Evolutionary conservation across 2,113 vertebrate genomes (phyloP), one percentile per base, ranked within the genome.

Genomic region (Thunnus thynnus): DNA sequence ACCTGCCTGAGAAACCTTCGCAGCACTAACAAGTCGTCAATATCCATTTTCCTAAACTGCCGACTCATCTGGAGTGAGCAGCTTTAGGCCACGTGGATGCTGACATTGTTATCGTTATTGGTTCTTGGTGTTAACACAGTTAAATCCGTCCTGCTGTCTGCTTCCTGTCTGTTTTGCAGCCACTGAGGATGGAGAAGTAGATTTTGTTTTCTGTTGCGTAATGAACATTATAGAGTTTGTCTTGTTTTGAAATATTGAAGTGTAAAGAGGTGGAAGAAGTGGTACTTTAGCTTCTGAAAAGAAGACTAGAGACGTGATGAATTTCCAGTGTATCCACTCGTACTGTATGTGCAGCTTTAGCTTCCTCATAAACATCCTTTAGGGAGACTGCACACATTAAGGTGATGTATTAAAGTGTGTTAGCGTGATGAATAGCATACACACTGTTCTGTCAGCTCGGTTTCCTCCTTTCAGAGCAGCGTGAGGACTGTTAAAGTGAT

Each of bases 361-460:
- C 60, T 7, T 47, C 55, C 60, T 63, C 71, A 27, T 57, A 52
- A 58, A 74, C 77, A 14, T 50, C 63, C 20, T 74, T 2, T 0
- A 65, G 63, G 55, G 50, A 50, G 47, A 13, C 61, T 0, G n/a
- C 50, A 6, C 5, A 0, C 78, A 67, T 77, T 74, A 81, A 0
- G 0, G 25, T 70, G 86, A 76, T 56, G 80, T 22, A 76, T 76
- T 50, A 44, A 22, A 48, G 66, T 1, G 70, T 7, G 63, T 50
- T 44, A 2, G 41, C 1, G 60, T 72, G 85, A 82, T 62, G 80
- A 69, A 63, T 14, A 8, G 62, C 64, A 5, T 5, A 22, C 66
- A 47, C 57, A 0, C 4, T 0, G 16, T 8, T n/a, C 51, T 17
- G 67, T 57, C 60, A 0, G 69, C 56, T 61, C 8, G 0, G 54